Evolutionary conservation across 2,888 invertebrate genomes (phyloP).

Genomic region (Ceratothoa steindachneri): DNA sequence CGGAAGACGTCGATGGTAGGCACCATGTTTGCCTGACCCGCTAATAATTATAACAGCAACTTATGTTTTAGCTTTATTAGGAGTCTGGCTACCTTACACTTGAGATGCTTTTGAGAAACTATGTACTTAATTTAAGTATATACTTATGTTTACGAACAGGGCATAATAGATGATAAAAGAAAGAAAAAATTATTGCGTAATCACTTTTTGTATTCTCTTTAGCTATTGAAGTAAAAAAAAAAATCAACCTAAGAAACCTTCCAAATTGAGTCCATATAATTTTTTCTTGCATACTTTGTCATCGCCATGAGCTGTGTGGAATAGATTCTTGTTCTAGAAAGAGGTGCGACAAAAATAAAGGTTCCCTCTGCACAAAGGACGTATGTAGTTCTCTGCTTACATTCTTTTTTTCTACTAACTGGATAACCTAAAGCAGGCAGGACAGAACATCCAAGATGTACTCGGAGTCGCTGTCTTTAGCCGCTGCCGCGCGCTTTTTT

Average conservation of each 20-base stretch:
- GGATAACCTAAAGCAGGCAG: neutral
- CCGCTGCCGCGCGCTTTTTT: too few relatives aligned
- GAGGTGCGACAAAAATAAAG: too few relatives aligned
- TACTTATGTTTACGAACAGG: neutral
- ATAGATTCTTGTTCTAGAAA: neutral
- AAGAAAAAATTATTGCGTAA: neutral
- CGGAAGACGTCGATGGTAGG: slow-evolving; percentile 45
- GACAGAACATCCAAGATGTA: neutral
- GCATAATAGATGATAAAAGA: neutral
- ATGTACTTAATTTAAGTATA: neutral
- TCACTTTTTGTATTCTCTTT: neutral
- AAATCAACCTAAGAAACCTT: neutral
- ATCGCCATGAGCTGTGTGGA: neutral
- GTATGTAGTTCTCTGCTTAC: neutral
- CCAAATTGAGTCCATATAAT: neutral
- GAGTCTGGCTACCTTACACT: neutral
- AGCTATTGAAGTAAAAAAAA: neutral
- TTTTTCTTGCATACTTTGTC: neutral
- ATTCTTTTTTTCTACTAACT: neutral
- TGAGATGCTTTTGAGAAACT: neutral
- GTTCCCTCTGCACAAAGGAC: neutral
- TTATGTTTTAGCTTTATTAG: neutral
- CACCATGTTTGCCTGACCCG: neutral
- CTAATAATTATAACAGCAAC: slow-evolving; percentile 2
- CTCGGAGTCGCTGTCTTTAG: neutral